Base-by-base conservation (phyloP, 2,113 vertebrate genomes). In the Antechinus stuartii region DNA sequence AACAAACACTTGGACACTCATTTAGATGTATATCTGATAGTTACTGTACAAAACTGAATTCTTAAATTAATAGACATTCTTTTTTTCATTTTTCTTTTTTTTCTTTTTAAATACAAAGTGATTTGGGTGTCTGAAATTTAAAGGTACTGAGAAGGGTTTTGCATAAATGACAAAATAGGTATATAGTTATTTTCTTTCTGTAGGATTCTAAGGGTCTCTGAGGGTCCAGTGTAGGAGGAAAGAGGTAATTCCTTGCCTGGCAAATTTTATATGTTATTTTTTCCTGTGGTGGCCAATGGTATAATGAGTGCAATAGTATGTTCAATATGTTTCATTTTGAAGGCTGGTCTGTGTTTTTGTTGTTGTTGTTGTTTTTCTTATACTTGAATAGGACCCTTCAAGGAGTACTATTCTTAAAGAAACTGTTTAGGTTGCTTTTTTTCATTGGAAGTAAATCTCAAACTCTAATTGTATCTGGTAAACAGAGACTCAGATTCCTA, bases 41-140 rank as follows among this genome's bases (percentile, higher is more conserved):
- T 91, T 52, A 90, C 14, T 27, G 95, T 90, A 92, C 27, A 91
- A 95, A 96, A 90, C n/a, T 96, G 76, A 95, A 76, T 92, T 68
- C 76, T 93, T n/a, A 49, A 91, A 91, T 54, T 26, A 46, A 53
- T 61, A 90, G 8, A 93, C 50, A 11, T 6, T 26, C 92, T 92
- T 91, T 89, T 94, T 93, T 35, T 12, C 91, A 42, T 91, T 94
- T 16, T 61, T 47, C 9, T 26, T 93, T 92, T 91, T 91, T 94
- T 93, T 35, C 30, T 92, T 91, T 94, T 16, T 61, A 91, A 91
- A 19, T 93, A 49, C 61, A 93, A 93, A 93, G 2, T 93, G 25
- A 10, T 1, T 92, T 90, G 42, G 10, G 3, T 24, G 91, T 27
- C 54, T 91, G 42, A 23, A 95, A 93, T 96, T 94, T 95, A 50